Base-by-base conservation (phyloP, 2,888 invertebrate genomes). In the Lottia scabra region DNA sequence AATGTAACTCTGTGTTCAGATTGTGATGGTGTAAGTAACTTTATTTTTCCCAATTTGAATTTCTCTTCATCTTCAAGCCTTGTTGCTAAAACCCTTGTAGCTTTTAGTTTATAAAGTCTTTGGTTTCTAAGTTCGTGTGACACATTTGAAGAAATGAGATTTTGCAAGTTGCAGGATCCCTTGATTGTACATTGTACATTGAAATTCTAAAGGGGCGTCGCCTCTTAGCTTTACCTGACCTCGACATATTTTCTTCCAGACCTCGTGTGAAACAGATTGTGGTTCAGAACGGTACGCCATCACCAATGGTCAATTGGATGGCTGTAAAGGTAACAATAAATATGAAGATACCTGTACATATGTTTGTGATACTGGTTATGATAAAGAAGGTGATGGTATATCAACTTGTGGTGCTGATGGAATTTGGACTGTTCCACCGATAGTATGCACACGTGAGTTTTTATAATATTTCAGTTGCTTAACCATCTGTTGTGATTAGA, bases 361-460 rank as follows among this genome's bases (percentile, higher is more conserved):
- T 56, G 16, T 56, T 12, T 56, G 56, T 56, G n/a, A 56, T 19
- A 2, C 12, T 56, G 56, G 56, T 19, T 56, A 19, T 56, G 56
- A 19, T 56, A 56, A 56, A 56, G n/a, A 15, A 15, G n/a, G n/a
- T 10, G 19, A 10, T 56, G 56, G 15, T 56, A 56, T 56, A 19
- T 56, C 56, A 5, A 56, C 56, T 56, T 56, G 56, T 56, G 56
- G 56, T 19, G n/a, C 56, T 19, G 56, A 56, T 56, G 56, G 56
- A 56, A 56, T 56, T 56, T 56, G 56, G 56, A 56, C 56, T 8
- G 56, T 56, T 19, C 56, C 56, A 12, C 15, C 15, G 8, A 56
- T 56, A 10, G n/a, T n/a, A 19, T 56, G 56, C 19, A 0, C 19
- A 5, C n/a, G 56, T 56, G 19, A 56, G 56, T 56, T 56, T 30